These are phyloP conservation scores for Crocidura indochinensis DNA, from an alignment of 2,797 vertebrate genomes.

Conservation along the genomic window DNA sequence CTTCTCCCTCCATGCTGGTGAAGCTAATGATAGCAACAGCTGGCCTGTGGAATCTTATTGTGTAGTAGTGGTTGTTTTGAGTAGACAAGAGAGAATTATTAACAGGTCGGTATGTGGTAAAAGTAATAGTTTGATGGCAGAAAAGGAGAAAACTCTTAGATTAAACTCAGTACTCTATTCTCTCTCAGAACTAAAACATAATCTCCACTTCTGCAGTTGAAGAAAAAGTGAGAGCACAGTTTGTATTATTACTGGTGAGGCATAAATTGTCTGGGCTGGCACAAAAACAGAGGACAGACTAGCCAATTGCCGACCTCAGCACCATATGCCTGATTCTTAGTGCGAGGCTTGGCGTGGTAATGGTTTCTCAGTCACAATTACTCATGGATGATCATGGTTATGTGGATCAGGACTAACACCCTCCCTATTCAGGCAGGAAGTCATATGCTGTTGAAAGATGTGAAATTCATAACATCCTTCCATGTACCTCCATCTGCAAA, in stretches of 20 bases:
- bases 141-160: slow-evolving; percentile 1
- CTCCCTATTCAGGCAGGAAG: slow-evolving; percentile 42
- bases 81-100: not conserved
- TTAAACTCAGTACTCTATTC: not conserved
- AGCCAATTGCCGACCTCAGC: slow-evolving; percentile 77
- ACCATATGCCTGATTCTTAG: slow-evolving; percentile 49
- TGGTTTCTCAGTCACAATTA: slow-evolving; percentile 68
- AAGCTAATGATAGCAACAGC: not conserved
- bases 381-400: slow-evolving; percentile 71
- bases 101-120: not conserved
- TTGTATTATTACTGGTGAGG: not conserved
- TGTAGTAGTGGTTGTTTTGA: not conserved
- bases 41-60: not conserved
- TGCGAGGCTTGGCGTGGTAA: slow-evolving; percentile 40
- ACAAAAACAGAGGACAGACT: not conserved
- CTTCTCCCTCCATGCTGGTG: not conserved
- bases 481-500: slow-evolving; percentile 44
- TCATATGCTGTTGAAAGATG: slow-evolving; percentile 61
- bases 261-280: slow-evolving; percentile 61
- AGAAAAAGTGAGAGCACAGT: slow-evolving; percentile 49
- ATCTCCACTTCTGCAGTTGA: not conserved
- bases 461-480: slow-evolving; percentile 64
- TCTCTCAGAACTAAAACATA: not conserved
- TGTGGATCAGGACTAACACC: slow-evolving; percentile 60
- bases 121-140: not conserved